Base-by-base conservation (phyloP, 2,113 vertebrate genomes). In the Epinephelus cyanopodus region DNA sequence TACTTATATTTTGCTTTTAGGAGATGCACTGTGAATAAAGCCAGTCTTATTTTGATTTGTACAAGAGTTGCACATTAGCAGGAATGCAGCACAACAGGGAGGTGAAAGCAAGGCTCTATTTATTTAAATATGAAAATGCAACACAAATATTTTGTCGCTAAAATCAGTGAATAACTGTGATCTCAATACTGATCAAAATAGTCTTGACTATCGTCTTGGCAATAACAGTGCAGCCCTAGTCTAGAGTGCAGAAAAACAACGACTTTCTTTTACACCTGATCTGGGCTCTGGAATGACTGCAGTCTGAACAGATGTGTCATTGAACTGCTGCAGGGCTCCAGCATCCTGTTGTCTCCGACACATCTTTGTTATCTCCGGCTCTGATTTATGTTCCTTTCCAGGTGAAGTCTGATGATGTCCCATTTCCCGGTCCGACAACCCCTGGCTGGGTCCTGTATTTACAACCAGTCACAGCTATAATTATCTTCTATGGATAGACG, bases 381-480 rank as follows among this genome's bases (percentile, higher is more conserved):
- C 39, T 84, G 73, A 93, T 94, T 91, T 89, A 92, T 82, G 74
- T 15, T 69, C n/a, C 63, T 77, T 74, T 89, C 83, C 86, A 89
- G 90, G 85, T 92, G 75, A 90, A 80, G 82, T 57, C 67, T 82
- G 85, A 69, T 77, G 70, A 90, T 89, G 87, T 67, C 91, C 81
- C 76, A 23, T 85, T 91, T 86, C 83, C 89, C 85, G 79, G 71
- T 89, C 72, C 27, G 77, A 84, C 88, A 86, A 67, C 79, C 85
- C 63, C 74, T 42, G 52, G 67, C 82, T 54, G 61, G 42, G 33
- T 73, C 53, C 64, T 37, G 70, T 89, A 92, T 91, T 94, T 91
- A 94, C 87, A 89, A 85, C 86, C 76, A 56, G 53, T 54, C 77
- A 21, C 39, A 54, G 79, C 90, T 71, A 79, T 92, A 94, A 95